Evolutionary conservation across 2,888 invertebrate species (phyloP), one percentile per base, ranked within the genome.

Genomic region (Strigamia maritima): DNA sequence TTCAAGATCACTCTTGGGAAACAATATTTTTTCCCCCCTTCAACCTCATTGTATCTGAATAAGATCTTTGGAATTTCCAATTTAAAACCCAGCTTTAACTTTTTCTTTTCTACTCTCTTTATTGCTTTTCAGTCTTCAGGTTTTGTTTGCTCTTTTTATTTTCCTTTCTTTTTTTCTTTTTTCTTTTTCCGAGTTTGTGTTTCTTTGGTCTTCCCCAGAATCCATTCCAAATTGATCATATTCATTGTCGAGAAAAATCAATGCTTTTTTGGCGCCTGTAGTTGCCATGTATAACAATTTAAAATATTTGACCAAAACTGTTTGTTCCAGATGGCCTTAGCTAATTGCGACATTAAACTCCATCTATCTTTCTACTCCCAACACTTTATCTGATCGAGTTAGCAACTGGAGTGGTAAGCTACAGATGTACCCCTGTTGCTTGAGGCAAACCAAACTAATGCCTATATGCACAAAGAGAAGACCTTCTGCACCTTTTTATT

Each of bases 261-360:
- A n/a, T 19, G 8, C 19, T 3, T 4, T 19, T 54, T 19, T 19
- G 8, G 19, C n/a, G 22, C 19, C 54, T 54, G 16, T 19, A 8
- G n/a, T 54, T 54, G 2, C n/a, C 16, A 19, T 1, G 8, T 54
- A 19, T 19, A 54, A 54, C n/a, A 54, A 22, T 54, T 54, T 54
- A n/a, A 54, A 54, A n/a, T 54, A 54, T 54, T 54, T 54, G 54
- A 44, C 54, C 54, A 54, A 54, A 16, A 54, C 7, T 19, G 19
- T n/a, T n/a, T 54, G 54, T 54, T 54, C 54, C 54, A 54, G 22
- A 54, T 54, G 54, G 54, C 54, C 54, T 54, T 54, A 54, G 54
- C 54, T 54, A 54, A 54, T 54, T 54, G 54, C n/a, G 54, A n/a
- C 54, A 54, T 54, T 54, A 54, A 54, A 54, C 54, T 54, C 54